Evolutionary conservation across 2,888 invertebrate species (phyloP).

Genomic region (Chouioia cunea): DNA sequence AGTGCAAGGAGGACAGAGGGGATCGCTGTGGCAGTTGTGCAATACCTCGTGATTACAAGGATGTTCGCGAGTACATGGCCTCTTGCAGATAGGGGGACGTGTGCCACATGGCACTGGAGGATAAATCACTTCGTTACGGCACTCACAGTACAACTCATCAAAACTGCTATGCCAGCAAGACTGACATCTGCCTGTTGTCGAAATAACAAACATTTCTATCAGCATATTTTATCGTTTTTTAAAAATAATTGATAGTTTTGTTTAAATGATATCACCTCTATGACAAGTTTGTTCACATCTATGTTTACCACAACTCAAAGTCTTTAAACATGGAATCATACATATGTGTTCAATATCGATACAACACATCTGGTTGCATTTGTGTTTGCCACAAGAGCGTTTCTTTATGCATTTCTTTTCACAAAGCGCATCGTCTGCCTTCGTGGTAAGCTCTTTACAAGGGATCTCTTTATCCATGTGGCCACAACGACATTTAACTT

Average conservation of each 20-base stretch:
- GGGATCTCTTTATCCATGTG: conserved; percentile 85
- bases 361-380: conserved; percentile 92
- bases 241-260: neutral
- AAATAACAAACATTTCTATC: neutral
- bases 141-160: conserved; percentile 91
- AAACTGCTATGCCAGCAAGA: conserved; percentile 72
- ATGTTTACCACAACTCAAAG: conserved; percentile 88
- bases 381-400: conserved; percentile 87
- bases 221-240: neutral
- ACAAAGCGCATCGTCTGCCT: conserved; percentile 83
- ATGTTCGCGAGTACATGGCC: conserved; percentile 82
- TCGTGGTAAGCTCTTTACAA: conserved; percentile 79
- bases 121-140: conserved; percentile 86
- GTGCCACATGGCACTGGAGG: conserved; percentile 96
- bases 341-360: conserved; percentile 89
- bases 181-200: conserved; percentile 59
- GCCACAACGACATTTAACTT: conserved; percentile 87
- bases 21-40: conserved; percentile 85
- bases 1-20: conserved; percentile 86
- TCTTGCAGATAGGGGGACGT: conserved; percentile 83
- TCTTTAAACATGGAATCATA: conserved; percentile 83
- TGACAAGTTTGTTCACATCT: conserved; percentile 92
- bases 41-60: conserved; percentile 85
- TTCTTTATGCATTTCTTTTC: conserved; percentile 93
- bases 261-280: conserved; percentile 72